Evolutionary conservation across 2,113 vertebrate genomes (phyloP), one percentile per base, ranked within the genome.

Genomic region (Sinocyclocheilus anophthalmus): DNA sequence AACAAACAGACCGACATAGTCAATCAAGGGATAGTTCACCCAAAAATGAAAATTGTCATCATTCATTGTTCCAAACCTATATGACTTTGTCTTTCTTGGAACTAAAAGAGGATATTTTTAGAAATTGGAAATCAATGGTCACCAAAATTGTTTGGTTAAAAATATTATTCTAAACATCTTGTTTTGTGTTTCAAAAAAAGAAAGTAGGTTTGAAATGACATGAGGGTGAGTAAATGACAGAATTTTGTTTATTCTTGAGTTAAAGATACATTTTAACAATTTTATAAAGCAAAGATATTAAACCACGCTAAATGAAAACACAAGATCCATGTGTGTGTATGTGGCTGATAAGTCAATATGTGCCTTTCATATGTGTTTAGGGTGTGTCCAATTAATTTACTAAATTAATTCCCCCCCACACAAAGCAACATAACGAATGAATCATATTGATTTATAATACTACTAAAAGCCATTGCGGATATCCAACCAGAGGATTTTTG

Each of bases 361-460:
- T 48, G 61, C 7, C 26, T 65, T n/a, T 81, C 7, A 81, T n/a
- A 5, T 61, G 80, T 33, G 24, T 82, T 53, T 69, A 69, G 24
- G 42, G 48, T 13, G 26, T 22, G 8, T 70, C 12, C 30, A 70
- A 53, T 59, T 59, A 0, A n/a, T 73, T 39, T 42, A 16, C 30
- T 57, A 14, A 84, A 50, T 59, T 42, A 42, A 39, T 57, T 4
- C 1, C 39, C 22, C 53, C 50, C 33, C 53, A 84, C 50, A 84
- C 50, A 84, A n/a, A 82, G 16, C 11, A 79, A 18, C 22, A 89
- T 85, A 61, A 55, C 57, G 33, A 78, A n/a, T 72, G 7, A 33
- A 63, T 57, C 55, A 45, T 39, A n/a, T 14, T 81, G 85, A 78
- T 87, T 89, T 85, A 89, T 83, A 82, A 45, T 42, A 16, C 61